Percentiles rank a stretch among this genome's conserved stretches.
Conservation (phyloP, 2,888 invertebrate genomes). For the Cryptocephalus moraei region DNA sequence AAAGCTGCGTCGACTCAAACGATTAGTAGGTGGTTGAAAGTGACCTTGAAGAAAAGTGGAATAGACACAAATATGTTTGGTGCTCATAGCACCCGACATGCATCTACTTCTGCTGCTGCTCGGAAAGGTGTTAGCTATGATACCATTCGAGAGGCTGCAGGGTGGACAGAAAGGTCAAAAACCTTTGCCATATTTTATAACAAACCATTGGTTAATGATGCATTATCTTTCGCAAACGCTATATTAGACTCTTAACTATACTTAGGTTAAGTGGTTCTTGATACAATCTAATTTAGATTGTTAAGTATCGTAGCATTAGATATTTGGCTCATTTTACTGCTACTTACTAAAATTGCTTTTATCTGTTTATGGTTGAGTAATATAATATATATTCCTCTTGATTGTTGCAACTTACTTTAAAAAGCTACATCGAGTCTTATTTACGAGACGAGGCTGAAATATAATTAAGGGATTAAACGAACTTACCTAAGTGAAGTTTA, state of each 20-base stretch:
- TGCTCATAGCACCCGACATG: slow-evolving; percentile 19
- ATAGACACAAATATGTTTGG: slow-evolving; percentile 16
- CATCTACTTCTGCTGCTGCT: slow-evolving; percentile 18
- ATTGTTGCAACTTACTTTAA: not conserved
- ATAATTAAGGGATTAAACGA: too few relatives aligned
- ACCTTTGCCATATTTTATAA: slow-evolving; percentile 19
- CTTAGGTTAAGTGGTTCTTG: too few relatives aligned
- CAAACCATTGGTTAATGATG: slow-evolving; percentile 4
- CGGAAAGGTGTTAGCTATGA: slow-evolving; percentile 16
- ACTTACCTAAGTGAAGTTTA: too few relatives aligned
- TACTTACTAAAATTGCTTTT: too few relatives aligned
- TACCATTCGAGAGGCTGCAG: slow-evolving; percentile 14
- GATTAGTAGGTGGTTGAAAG: too few relatives aligned
- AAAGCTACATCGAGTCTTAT: too few relatives aligned
- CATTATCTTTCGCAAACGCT: not conserved
- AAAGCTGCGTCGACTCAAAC: slow-evolving; percentile 3
- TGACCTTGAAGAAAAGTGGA: slow-evolving; percentile 13
- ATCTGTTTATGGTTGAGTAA: not conserved
- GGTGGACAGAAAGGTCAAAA: slow-evolving; percentile 17
- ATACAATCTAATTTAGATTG: too few relatives aligned
- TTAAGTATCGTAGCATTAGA: not conserved
- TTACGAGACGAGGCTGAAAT: not conserved
- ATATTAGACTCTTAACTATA: too few relatives aligned
- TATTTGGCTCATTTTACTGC: not conserved
- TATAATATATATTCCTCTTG: not conserved